A percentile compares a stretch with the other conserved stretches of the same genome.
phyloP scores from a whole-genome alignment of 2,797 vertebrate genomes.

The Parambassis ranga region DNA sequence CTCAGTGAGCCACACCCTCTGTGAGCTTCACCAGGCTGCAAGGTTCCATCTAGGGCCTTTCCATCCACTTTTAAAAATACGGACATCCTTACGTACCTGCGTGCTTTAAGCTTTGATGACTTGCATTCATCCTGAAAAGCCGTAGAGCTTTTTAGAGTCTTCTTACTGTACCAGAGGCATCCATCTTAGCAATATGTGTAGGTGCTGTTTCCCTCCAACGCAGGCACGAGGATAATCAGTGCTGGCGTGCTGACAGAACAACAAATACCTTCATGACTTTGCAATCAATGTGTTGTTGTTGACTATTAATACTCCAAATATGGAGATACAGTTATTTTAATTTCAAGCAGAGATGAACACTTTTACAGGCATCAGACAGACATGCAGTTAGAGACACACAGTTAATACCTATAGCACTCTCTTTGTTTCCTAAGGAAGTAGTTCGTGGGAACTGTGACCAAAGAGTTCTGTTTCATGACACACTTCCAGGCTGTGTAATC shows the following conservation, averaged over 20 bases:
- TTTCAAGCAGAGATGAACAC: background rate
- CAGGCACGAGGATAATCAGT: background rate
- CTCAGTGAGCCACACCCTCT: no score
- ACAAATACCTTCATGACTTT: background rate
- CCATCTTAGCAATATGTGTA: constrained; percentile 15
- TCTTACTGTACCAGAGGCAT: background rate
- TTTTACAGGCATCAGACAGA: background rate
- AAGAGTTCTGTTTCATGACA: no score
- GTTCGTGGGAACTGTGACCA: no score
- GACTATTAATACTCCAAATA: background rate
- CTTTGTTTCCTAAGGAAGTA: no score
- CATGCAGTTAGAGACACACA: background rate
- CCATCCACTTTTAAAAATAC: no score
- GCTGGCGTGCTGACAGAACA: background rate
- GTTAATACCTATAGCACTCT: no score
- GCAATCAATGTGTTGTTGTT: background rate
- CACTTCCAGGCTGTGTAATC: no score
- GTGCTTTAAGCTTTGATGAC: background rate
- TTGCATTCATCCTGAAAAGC: background rate
- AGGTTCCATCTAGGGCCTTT: no score
- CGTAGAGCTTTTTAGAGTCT: background rate
- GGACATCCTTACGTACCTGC: no score
- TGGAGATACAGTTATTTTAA: background rate
- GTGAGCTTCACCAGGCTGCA: no score
- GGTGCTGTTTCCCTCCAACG: constrained; percentile 11